A percentile compares a stretch with the other conserved stretches of the same genome.
Evolutionary conservation across 2,888 invertebrate species (phyloP).

Genomic region (Hypercompe scribonia): DNA sequence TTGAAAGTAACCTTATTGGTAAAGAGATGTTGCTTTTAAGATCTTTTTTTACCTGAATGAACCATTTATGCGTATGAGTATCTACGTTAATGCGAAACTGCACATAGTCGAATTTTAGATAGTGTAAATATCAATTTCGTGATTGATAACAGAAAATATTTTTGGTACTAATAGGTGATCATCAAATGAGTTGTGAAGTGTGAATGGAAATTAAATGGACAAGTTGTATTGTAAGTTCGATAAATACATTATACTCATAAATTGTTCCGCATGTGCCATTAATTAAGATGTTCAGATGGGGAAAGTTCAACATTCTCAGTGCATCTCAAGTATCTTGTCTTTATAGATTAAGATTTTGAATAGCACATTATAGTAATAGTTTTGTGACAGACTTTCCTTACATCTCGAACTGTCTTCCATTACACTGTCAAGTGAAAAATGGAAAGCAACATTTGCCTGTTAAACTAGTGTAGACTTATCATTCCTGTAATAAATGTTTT

Average conservation of each 20-base stretch:
- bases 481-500: conserved; percentile 50
- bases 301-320: conserved; percentile 44
- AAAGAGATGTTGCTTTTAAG: conserved; percentile 4
- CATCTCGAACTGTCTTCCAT: conserved; percentile 56
- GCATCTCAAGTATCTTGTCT: conserved; percentile 44
- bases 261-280: conserved; percentile 55
- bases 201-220: conserved; percentile 40
- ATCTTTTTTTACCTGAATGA: conserved; percentile 14
- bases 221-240: conserved; percentile 41
- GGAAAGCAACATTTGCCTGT: conserved; percentile 45
- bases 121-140: conserved; percentile 36
- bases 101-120: conserved; percentile 46
- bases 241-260: conserved; percentile 54
- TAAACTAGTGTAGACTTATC: conserved; percentile 46
- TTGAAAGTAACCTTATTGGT: not conserved
- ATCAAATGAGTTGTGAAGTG: conserved; percentile 37
- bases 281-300: conserved; percentile 42
- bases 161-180: conserved; percentile 43
- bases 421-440: conserved; percentile 32
- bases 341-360: conserved; percentile 49
- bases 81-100: conserved; percentile 34
- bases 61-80: conserved; percentile 30
- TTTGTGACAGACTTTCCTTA: conserved; percentile 39
- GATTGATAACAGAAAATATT: conserved; percentile 42
- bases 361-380: conserved; percentile 46